phyloP scores from a whole-genome alignment of 2,888 invertebrate genomes.

The Drosophila antonietae region DNA sequence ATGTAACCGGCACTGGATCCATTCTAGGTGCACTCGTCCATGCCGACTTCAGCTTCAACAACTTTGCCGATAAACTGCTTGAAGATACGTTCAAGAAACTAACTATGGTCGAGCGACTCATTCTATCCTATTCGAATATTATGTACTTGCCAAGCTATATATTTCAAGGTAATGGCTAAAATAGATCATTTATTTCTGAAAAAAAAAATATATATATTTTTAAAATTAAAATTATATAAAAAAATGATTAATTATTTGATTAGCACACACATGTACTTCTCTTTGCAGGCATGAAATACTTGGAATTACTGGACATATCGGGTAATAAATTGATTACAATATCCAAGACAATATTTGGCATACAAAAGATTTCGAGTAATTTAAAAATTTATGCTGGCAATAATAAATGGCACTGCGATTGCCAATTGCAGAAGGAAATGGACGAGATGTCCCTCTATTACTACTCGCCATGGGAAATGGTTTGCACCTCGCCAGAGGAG shows the following conservation, averaged over 20 bases:
- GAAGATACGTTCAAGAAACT: slow-evolving; percentile 61
- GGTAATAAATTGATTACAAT: slow-evolving; percentile 68
- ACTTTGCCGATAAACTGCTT: slow-evolving; percentile 53
- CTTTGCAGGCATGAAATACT: slow-evolving; percentile 47
- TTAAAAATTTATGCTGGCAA: slow-evolving; percentile 51
- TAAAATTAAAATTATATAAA: too few species aligned
- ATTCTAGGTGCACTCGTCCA: slow-evolving; percentile 61
- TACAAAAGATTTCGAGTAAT: slow-evolving; percentile 32
- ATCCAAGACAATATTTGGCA: slow-evolving; percentile 63
- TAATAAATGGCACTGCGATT: slow-evolving; percentile 78
- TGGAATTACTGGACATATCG: slow-evolving; percentile 73
- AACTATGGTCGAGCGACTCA: slow-evolving; percentile 69
- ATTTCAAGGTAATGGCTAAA: slow-evolving; percentile 52
- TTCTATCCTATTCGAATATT: slow-evolving; percentile 71
- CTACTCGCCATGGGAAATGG: slow-evolving; percentile 13
- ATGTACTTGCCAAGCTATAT: slow-evolving; percentile 62
- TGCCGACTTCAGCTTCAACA: slow-evolving; percentile 75
- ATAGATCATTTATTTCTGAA: too few species aligned
- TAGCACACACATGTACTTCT: neutral
- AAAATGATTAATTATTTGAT: neutral
- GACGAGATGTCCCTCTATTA: slow-evolving; percentile 45
- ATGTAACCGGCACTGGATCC: slow-evolving; percentile 61
- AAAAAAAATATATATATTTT: too few species aligned
- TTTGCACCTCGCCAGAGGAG: slow-evolving; percentile 56
- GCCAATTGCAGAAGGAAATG: slow-evolving; percentile 62